These are phyloP conservation scores for Vannuccia rotundouncinata DNA, from an alignment of 2,888 invertebrate species.

Conservation along the genomic window DNA sequence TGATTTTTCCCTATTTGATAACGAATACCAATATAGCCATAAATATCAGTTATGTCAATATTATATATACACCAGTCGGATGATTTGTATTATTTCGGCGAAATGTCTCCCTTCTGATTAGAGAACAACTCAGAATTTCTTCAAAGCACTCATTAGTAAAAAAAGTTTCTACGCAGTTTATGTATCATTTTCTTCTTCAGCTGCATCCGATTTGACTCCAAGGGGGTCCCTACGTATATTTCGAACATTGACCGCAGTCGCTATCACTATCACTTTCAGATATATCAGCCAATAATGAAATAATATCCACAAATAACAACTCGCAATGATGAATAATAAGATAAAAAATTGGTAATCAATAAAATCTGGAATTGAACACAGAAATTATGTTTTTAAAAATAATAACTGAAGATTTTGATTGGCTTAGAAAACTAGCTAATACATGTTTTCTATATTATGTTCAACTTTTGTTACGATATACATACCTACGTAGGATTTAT, in stretches of 20 bases:
- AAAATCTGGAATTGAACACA: constrained; percentile 11
- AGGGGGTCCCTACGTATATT: constrained; percentile 10
- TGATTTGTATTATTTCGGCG: constrained; percentile 5
- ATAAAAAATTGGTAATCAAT: not conserved
- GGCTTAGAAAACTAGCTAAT: no score
- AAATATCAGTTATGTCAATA: constrained; percentile 11
- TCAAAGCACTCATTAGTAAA: constrained; percentile 1
- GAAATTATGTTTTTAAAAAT: not conserved
- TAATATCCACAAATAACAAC: no score
- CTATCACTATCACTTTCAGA: constrained; percentile 22
- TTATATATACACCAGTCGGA: not conserved
- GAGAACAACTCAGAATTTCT: not conserved
- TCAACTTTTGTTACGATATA: no score
- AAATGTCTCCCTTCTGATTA: constrained; percentile 19
- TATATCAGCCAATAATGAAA: constrained; percentile 8
- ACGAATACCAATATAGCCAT: not conserved
- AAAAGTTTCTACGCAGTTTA: not conserved
- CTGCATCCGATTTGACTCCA: not conserved
- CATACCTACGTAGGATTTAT: no score
- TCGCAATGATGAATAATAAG: constrained; percentile 4
- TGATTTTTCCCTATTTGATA: not conserved
- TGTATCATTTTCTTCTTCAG: constrained; percentile 3
- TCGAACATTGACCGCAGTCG: not conserved
- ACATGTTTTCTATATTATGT: no score
- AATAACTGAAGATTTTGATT: no score